Evolutionary conservation across 2,797 vertebrate species (phyloP), one percentile per base, ranked within the genome.

Genomic region (Bucorvus abyssinicus): DNA sequence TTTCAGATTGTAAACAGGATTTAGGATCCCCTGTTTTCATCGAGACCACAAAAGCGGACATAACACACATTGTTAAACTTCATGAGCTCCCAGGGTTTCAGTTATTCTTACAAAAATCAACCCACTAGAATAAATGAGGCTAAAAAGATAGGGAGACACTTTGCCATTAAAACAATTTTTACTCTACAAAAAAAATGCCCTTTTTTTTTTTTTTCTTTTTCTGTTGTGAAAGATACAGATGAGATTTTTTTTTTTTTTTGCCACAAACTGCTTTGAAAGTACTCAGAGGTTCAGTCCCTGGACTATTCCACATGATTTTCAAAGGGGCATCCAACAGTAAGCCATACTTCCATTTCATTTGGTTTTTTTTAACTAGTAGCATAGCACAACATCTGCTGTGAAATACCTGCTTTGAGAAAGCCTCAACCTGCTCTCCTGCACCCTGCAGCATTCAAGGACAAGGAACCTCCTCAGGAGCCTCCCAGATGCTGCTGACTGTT

Each of bases 1-100:
- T 84, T 97, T 95, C 92, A 84, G 87, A 95, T 79, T 91, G 87
- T 85, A 97, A 98, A 97, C 57, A 94, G 95, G 96, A 96, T 96
- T 90, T 96, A 97, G 91, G 90, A 96, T 96, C 85, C 93, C 26
- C 3, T 80, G 65, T 94, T 94, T 97, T 97, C 95, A 97, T 81
- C 3, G 17, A 96, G 96, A 94, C 94, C 96, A 97, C 84, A 93
- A 89, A 93, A 97, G 91, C 90, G 38, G 94, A 60, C 90, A 91
- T 93, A 97, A 97, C 91, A 89, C 85, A 91, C 92, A 89, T 74
- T 87, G 88, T 96, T 97, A 97, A 96, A 97, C 91, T 93, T 97
- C 93, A 97, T 98, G 96, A 97, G 94, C 87, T 97, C 93, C 94
- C 12, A 45, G 96, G 96, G 95, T 84, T 97, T 97, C 89, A 92